A percentile compares a stretch with the other conserved stretches of the same genome.
These are phyloP conservation scores for Platycheirus albimanus DNA, from an alignment of 2,888 invertebrate genomes.

Conservation along the genomic window DNA sequence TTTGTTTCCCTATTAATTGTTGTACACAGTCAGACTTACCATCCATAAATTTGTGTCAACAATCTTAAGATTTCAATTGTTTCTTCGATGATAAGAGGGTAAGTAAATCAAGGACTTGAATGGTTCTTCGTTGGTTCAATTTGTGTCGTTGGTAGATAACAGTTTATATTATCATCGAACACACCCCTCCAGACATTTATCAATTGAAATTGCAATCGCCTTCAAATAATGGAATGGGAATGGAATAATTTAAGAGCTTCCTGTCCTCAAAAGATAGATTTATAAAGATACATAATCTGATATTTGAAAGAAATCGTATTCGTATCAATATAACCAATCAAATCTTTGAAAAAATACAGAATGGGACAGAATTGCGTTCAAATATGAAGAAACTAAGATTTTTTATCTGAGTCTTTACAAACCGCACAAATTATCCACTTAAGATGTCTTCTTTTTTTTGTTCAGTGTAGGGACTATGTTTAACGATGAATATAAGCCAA, in stretches of 20 bases:
- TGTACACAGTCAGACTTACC: neutral
- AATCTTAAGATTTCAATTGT: conserved; percentile 43
- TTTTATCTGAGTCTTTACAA: too few relatives aligned
- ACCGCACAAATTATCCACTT: too few relatives aligned
- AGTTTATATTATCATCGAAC: neutral
- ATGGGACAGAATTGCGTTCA: too few relatives aligned
- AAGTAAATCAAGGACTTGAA: conserved; percentile 33
- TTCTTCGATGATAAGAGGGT: conserved; percentile 47
- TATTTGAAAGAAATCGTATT: too few relatives aligned
- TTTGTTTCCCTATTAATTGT: neutral
- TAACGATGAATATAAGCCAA: too few relatives aligned
- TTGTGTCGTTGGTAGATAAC: conserved; percentile 13
- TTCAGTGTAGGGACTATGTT: conserved; percentile 6
- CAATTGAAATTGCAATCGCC: neutral
- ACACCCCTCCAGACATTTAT: conserved; percentile 18
- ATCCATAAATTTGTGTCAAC: conserved; percentile 37
- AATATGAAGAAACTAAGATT: too few relatives aligned
- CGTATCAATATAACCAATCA: too few relatives aligned
- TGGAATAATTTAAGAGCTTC: conserved; percentile 12
- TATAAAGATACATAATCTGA: too few relatives aligned
- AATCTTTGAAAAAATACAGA: too few relatives aligned
- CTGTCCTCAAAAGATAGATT: too few relatives aligned
- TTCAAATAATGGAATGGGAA: too few relatives aligned
- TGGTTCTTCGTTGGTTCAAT: neutral
- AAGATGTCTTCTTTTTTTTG: neutral